phyloP scores from a whole-genome alignment of 2,113 vertebrate genomes.

The Hemibagrus wyckioides region DNA sequence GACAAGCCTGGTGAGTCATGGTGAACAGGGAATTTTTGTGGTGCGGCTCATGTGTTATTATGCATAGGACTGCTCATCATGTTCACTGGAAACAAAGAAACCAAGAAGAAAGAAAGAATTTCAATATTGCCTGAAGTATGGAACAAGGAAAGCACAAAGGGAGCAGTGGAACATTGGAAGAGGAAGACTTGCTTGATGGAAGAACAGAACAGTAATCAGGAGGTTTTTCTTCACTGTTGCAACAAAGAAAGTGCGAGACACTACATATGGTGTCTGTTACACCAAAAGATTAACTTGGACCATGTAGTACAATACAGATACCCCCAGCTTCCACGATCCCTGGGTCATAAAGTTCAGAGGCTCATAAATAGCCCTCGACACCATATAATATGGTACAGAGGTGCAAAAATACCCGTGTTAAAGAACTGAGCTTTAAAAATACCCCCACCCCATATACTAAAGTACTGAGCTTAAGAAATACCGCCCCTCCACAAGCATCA shows the following conservation, averaged over 20 bases:
- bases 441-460: neutral
- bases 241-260: neutral
- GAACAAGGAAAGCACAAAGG: slow-evolving; percentile 52
- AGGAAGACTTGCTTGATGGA: slow-evolving; percentile 49
- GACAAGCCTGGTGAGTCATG: slow-evolving; percentile 4
- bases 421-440: neutral
- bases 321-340: neutral
- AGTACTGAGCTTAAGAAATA: neutral
- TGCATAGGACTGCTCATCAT: neutral
- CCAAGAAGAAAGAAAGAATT: neutral
- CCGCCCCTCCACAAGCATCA: neutral
- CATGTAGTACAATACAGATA: neutral
- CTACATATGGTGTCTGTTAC: neutral
- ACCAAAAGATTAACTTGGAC: neutral
- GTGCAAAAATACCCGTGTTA: too few relatives aligned
- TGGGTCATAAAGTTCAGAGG: neutral
- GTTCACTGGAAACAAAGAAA: neutral
- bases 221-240: neutral
- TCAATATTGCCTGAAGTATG: neutral
- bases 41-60: neutral
- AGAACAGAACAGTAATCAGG: neutral
- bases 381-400: too few relatives aligned
- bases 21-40: slow-evolving; percentile 12
- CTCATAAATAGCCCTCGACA: neutral
- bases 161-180: slow-evolving; percentile 44